Conservation (phyloP, 2,888 invertebrate genomes). For the Morinoia aosen region DNA sequence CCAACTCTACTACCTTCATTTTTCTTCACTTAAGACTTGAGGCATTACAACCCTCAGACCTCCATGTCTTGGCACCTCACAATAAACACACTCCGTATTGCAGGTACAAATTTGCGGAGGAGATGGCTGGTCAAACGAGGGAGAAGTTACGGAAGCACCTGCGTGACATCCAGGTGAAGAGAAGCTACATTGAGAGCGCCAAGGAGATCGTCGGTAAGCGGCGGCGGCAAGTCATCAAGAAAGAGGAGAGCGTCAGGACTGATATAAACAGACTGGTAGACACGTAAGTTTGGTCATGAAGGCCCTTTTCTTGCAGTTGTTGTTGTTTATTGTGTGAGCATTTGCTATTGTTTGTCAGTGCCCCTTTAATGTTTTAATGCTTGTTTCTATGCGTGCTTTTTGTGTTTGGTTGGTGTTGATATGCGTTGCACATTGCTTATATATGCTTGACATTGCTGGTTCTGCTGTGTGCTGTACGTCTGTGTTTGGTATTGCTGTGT, state of each 20-base stretch:
- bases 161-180: constrained; percentile 64
- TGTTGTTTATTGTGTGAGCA: background rate
- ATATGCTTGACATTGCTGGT: background rate
- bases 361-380: no score
- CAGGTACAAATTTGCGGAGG: constrained; percentile 66
- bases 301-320: background rate
- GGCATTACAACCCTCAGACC: no score
- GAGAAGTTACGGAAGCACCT: constrained; percentile 63
- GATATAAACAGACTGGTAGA: constrained; percentile 67
- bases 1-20: no score
- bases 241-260: constrained; percentile 65
- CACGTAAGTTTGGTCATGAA: constrained; percentile 58
- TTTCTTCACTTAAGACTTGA: no score
- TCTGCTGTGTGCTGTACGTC: background rate
- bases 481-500: background rate
- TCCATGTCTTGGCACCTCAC: no score
- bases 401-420: no score
- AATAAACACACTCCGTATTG: background rate
- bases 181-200: constrained; percentile 67
- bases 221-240: constrained; percentile 64
- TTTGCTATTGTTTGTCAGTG: background rate
- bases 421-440: background rate
- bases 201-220: constrained; percentile 65
- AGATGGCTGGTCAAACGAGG: constrained; percentile 64
- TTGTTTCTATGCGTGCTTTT: no score